Evolutionary conservation across 2,888 invertebrate species (phyloP), one percentile per base, ranked within the genome.

Genomic region (Parnassius glacialis): DNA sequence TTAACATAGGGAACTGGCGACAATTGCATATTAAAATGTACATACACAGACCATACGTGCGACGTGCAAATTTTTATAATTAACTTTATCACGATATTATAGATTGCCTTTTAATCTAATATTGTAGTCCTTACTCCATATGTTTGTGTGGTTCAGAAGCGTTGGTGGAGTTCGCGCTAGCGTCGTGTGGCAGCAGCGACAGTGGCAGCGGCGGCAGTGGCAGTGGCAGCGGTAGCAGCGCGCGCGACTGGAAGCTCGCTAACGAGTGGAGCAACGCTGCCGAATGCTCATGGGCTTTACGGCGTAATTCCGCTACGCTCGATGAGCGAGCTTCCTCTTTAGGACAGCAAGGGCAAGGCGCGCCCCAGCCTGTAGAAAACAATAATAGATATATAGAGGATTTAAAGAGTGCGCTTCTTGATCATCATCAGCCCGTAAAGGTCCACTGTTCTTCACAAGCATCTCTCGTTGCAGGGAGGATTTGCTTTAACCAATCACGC

Each of bases 211-310:
- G 90, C 0, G 85, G 85, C 11, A 87, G 69, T 2, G 84, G 86
- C 0, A 89, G 75, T 1, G 89, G 90, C 52, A 91, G 79, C 0
- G 87, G 88, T 12, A 90, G 73, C 11, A 93, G 81, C 13, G 93
- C 93, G 12, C 94, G 92, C 34, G 94, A 93, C 76, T 89, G 93
- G 93, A 83, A 94, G 89, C 84, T 93, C 71, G 96, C 95, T 55
- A 96, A 85, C 47, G 94, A 94, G 78, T 96, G 96, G 58, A 96
- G 84, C 34, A 97, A 87, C 0, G 98, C 97, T 1, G 98, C 98
- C 1, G 97, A 97, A 84, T 98, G 98, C 80, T 98, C 98, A 84
- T 98, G 97, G 1, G 98, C 98, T 81, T 98, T 97, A 59, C 98
- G 94, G 9, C 98, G 93, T 52, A 98, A 92, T 75, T 98, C 98